A percentile compares a stretch with the other conserved stretches of the same genome.
These are phyloP conservation scores for Koerneria pararmatus DNA, from an alignment of 2,888 invertebrate genomes.

Conservation along the genomic window DNA sequence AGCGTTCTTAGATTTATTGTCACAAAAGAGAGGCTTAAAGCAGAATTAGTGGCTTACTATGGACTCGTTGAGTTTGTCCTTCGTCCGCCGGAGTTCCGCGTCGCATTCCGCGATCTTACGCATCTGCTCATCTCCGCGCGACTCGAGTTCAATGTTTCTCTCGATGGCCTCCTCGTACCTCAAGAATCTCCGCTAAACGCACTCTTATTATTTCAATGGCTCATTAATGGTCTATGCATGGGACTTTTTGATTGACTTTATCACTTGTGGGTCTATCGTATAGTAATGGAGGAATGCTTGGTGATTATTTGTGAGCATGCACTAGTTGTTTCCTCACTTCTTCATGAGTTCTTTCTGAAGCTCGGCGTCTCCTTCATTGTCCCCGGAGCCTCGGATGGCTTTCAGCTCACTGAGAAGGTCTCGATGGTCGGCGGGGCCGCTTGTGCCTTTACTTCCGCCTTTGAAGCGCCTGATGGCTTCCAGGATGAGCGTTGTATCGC, in stretches of 20 bases:
- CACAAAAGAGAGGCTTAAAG: neutral
- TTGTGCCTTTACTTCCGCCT: no score
- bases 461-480: neutral
- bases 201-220: neutral
- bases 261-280: neutral
- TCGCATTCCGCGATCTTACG: constrained; percentile 54
- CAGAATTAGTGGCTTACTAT: constrained; percentile 22
- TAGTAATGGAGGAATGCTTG: neutral
- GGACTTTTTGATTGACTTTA: neutral
- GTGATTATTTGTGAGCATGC: neutral
- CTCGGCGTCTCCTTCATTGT: constrained; percentile 45
- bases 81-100: constrained; percentile 48
- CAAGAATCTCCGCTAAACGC: neutral
- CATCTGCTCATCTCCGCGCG: constrained; percentile 51
- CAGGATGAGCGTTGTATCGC: no score
- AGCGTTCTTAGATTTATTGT: neutral
- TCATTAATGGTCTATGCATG: neutral
- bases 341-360: constrained; percentile 56
- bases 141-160: constrained; percentile 56
- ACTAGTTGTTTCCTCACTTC: constrained; percentile 31
- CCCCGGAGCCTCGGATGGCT: constrained; percentile 31
- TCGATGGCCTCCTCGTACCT: constrained; percentile 56
- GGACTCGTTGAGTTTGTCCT: constrained; percentile 48
- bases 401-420: constrained; percentile 38
- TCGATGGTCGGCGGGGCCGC: constrained; percentile 19